Conservation (phyloP, 2,888 invertebrate species). For the Dasypogon diadema region DNA sequence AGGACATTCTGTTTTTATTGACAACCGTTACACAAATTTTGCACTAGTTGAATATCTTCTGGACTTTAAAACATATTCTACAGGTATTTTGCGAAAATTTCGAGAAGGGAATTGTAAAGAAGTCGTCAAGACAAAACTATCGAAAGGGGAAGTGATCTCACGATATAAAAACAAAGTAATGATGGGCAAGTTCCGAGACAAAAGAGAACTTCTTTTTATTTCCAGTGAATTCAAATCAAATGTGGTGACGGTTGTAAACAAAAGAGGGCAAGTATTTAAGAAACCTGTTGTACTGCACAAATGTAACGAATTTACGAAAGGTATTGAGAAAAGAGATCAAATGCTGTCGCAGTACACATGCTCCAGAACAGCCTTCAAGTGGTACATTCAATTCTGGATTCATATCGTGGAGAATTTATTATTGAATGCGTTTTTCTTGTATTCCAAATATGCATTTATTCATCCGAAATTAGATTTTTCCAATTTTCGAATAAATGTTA, state of each 20-base stretch:
- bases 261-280: too few species aligned
- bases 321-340: neutral
- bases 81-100: constrained; percentile 20
- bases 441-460: too few species aligned
- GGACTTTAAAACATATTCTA: constrained; percentile 27
- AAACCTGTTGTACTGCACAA: too few species aligned
- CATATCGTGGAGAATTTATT: too few species aligned
- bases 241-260: too few species aligned
- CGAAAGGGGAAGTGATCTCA: constrained; percentile 39
- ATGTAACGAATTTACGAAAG: neutral
- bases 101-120: constrained; percentile 3
- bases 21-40: constrained; percentile 34
- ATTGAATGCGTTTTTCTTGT: too few species aligned
- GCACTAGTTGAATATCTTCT: neutral
- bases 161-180: constrained; percentile 29
- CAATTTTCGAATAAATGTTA: too few species aligned
- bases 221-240: constrained; percentile 41
- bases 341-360: too few species aligned
- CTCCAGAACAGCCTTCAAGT: too few species aligned
- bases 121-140: constrained; percentile 13
- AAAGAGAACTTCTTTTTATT: constrained; percentile 18
- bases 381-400: too few species aligned
- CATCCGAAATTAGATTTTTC: too few species aligned
- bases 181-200: constrained; percentile 9
- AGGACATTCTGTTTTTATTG: constrained; percentile 13